Evolutionary conservation across 1,140 invertebrate genomes (phyloP).

Genomic region (Brachionus angularis): DNA sequence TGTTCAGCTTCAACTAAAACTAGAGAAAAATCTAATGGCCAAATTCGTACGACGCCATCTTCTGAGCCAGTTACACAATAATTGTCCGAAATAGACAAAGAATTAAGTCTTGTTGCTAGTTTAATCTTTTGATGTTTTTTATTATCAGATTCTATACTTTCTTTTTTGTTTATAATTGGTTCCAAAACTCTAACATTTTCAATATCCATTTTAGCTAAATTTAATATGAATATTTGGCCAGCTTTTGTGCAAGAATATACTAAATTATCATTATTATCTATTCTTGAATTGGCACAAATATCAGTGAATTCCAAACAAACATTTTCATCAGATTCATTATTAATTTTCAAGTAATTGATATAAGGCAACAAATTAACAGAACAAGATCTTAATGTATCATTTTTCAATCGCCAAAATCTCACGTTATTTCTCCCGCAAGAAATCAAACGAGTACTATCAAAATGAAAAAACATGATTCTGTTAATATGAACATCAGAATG

Average conservation of each 20-base stretch:
- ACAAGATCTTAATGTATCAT: constrained; percentile 53
- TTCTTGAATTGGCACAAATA: constrained; percentile 52
- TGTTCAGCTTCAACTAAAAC: constrained; percentile 56
- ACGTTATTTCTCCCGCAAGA: constrained; percentile 58
- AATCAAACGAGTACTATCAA: constrained; percentile 56
- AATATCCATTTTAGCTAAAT: constrained; percentile 42
- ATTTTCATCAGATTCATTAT: too few relatives aligned
- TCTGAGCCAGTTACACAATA: constrained; percentile 58
- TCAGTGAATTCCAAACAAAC: constrained; percentile 58
- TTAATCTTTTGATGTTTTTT: constrained; percentile 14
- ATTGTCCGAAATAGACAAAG: constrained; percentile 53
- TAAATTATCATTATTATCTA: constrained; percentile 49
- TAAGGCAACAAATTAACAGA: constrained; percentile 54
- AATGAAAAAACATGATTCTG: constrained; percentile 52
- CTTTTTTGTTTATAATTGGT: constrained; percentile 13
- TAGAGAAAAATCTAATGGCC: constrained; percentile 57
- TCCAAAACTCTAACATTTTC: constrained; percentile 41
- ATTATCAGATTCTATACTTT: constrained; percentile 43
- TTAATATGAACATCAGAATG: constrained; percentile 56
- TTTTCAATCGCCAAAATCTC: constrained; percentile 55
- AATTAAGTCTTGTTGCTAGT: constrained; percentile 48
- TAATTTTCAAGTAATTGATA: constrained; percentile 46
- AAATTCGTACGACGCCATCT: constrained; percentile 56
- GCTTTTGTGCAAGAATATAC: constrained; percentile 55
- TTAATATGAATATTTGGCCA: constrained; percentile 52